These are phyloP conservation scores for Coreoperca whiteheadi DNA, from an alignment of 2,113 vertebrate species.

Conservation along the genomic window DNA sequence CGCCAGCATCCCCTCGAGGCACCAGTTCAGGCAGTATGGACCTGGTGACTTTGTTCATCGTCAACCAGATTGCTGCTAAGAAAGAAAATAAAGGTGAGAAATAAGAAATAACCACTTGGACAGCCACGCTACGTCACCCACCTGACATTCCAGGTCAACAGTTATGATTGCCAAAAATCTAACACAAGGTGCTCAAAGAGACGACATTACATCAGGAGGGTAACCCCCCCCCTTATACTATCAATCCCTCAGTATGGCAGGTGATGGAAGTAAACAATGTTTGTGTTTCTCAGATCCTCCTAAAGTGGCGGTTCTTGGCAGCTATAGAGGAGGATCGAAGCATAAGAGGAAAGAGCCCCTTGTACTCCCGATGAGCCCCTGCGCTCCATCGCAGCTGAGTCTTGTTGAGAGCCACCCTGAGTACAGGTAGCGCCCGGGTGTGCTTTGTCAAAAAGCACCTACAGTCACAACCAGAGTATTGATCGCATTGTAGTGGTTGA, in stretches of 20 bases:
- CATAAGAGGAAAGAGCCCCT: slow-evolving; percentile 72
- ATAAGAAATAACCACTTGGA: slow-evolving; percentile 37
- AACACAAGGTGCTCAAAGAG: not conserved
- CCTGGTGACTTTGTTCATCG: slow-evolving; percentile 90
- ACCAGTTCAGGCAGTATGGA: slow-evolving; percentile 87
- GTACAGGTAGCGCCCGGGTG: slow-evolving; percentile 67
- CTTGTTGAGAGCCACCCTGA: slow-evolving; percentile 81
- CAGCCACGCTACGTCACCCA: too few relatives aligned
- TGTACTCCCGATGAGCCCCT: slow-evolving; percentile 89
- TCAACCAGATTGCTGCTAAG: slow-evolving; percentile 92
- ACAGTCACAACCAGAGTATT: not conserved
- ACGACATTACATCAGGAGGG: not conserved
- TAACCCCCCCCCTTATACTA: too few relatives aligned
- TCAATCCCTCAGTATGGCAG: not conserved
- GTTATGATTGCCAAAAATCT: too few relatives aligned
- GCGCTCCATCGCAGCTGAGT: slow-evolving; percentile 79
- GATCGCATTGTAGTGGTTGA: not conserved
- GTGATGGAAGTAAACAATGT: not conserved
- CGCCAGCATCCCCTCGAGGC: slow-evolving; percentile 69
- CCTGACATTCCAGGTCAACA: not conserved
- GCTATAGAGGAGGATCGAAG: slow-evolving; percentile 71
- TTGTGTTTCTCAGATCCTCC: slow-evolving; percentile 77
- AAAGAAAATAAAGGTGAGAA: slow-evolving; percentile 86
- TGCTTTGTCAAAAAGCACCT: not conserved
- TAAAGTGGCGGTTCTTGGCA: slow-evolving; percentile 81